phyloP scores from a whole-genome alignment of 2,113 vertebrate genomes.

The Galemys pyrenaicus region DNA sequence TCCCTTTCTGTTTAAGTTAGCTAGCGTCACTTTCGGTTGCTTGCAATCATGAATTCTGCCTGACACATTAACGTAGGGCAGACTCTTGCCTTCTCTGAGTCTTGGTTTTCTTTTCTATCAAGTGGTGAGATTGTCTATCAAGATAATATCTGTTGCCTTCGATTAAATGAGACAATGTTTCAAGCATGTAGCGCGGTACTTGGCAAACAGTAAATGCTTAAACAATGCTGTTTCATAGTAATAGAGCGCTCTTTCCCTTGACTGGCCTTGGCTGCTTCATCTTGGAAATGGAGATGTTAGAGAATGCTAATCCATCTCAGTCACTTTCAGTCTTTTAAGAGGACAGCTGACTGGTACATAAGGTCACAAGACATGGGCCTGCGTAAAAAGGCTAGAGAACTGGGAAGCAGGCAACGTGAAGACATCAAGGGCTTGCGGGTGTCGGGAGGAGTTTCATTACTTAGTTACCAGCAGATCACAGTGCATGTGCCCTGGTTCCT shows the following conservation, averaged over 20 bases:
- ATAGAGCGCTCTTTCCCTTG: background rate
- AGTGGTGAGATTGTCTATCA: too few relatives aligned
- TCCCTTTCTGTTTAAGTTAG: background rate
- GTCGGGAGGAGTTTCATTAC: slow-evolving; percentile 34
- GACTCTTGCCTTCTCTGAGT: background rate
- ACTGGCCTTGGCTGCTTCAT: background rate
- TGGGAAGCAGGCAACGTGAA: background rate
- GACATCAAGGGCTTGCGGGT: background rate
- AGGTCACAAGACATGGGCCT: background rate
- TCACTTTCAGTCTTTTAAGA: background rate
- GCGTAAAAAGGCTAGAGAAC: background rate
- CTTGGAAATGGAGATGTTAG: background rate
- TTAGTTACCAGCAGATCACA: background rate
- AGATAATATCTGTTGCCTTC: background rate
- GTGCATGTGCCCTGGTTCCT: background rate
- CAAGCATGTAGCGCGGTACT: background rate
- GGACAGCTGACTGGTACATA: background rate
- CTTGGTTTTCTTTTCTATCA: background rate
- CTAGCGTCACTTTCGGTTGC: background rate
- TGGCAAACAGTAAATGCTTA: background rate
- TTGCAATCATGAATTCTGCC: background rate
- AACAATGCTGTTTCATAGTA: background rate
- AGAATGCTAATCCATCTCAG: background rate
- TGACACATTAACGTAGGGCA: background rate
- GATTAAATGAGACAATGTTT: background rate